A percentile compares a stretch with the other conserved stretches of the same genome.
These are phyloP conservation scores for Hartigia nigra DNA, from an alignment of 2,888 invertebrate species.

Conservation along the genomic window DNA sequence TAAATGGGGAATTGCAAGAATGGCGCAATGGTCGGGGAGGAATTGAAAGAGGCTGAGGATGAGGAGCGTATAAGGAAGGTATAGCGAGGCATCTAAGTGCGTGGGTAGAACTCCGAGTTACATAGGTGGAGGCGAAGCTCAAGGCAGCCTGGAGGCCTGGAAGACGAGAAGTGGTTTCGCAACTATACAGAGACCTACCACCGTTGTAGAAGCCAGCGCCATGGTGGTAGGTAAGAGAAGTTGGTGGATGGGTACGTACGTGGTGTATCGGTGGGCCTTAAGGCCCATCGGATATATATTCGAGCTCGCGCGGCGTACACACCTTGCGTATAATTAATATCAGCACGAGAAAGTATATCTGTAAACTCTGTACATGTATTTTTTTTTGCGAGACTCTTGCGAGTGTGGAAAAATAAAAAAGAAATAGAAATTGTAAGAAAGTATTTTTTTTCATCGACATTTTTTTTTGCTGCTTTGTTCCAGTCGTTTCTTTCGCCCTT, in stretches of 20 bases:
- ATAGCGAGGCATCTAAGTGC: conserved; percentile 44
- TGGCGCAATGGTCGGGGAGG: conserved; percentile 25
- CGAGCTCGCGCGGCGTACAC: conserved; percentile 40
- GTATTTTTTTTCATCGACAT: neutral
- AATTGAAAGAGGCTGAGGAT: conserved; percentile 3
- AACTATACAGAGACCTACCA: conserved; percentile 39
- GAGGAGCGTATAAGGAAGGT: neutral
- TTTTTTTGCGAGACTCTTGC: neutral
- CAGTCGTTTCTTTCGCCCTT: conserved; percentile 49
- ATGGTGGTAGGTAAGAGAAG: conserved; percentile 18
- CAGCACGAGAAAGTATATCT: neutral
- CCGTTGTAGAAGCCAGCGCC: conserved; percentile 42
- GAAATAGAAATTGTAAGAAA: neutral
- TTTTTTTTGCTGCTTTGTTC: neutral
- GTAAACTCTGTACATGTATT: neutral
- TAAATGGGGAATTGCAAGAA: neutral
- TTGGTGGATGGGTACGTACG: conserved; percentile 11
- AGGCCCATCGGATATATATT: conserved; percentile 29
- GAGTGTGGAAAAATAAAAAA: neutral
- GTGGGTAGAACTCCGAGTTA: conserved; percentile 48
- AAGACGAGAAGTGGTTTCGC: conserved; percentile 55
- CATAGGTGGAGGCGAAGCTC: conserved; percentile 20
- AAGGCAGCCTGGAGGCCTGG: conserved; percentile 43
- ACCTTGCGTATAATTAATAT: conserved; percentile 47
- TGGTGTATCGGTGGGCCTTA: conserved; percentile 21